phyloP scores from a whole-genome alignment of 2,888 invertebrate genomes.

The Sarcophaga variegata region DNA sequence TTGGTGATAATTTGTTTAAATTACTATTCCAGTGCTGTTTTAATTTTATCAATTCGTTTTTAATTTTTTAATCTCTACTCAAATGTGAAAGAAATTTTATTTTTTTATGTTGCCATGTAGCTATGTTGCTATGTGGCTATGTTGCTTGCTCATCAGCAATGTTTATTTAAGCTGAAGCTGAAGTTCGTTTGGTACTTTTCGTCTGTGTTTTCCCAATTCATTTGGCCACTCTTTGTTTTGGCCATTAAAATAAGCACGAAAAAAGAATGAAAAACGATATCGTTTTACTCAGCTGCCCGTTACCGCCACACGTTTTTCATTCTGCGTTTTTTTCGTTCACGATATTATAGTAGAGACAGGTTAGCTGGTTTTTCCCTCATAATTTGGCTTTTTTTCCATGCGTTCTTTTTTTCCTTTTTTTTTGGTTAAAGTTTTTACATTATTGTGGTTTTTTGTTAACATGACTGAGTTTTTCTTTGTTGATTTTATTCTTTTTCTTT shows the following conservation, averaged over 20 bases:
- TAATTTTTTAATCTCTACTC: no score
- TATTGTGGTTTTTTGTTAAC: no score
- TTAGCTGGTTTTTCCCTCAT: neutral
- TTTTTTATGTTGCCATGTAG: neutral
- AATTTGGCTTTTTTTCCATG: neutral
- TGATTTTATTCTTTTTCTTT: no score
- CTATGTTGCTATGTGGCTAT: neutral
- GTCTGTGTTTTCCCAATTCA: slow-evolving; percentile 7
- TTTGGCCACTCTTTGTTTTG: slow-evolving; percentile 33
- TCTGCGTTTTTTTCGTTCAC: neutral
- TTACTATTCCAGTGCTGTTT: no score
- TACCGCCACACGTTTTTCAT: neutral
- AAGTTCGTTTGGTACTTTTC: neutral
- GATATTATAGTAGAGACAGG: slow-evolving; percentile 23
- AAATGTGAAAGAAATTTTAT: no score
- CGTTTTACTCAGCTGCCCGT: no score
- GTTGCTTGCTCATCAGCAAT: neutral
- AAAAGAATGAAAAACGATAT: slow-evolving; percentile 4
- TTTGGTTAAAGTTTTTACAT: no score
- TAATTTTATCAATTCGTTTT: no score
- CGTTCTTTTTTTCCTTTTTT: slow-evolving; percentile 14
- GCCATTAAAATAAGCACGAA: slow-evolving; percentile 45
- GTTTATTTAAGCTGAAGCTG: neutral
- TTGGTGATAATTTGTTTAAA: neutral
- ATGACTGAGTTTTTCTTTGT: no score